Percentiles rank a stretch among this genome's conserved stretches.
Evolutionary conservation across 2,113 vertebrate species (phyloP).

Genomic region (Butastur rufipennis): DNA sequence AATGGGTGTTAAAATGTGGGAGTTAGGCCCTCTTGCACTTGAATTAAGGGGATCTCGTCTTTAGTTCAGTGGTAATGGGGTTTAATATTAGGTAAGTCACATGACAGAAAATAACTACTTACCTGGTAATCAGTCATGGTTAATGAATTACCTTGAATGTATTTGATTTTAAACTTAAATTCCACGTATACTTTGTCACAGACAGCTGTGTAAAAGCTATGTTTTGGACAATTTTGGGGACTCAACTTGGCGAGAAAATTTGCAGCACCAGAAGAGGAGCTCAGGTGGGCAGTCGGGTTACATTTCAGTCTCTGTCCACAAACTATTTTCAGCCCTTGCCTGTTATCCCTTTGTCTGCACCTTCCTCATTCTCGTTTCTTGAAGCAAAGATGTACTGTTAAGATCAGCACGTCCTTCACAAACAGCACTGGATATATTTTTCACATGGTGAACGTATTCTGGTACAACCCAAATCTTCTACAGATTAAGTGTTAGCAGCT

Average conservation of each 20-base stretch:
- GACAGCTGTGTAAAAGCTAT: background rate
- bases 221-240: background rate
- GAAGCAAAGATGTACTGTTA: background rate
- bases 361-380: fast-evolving
- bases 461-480: background rate
- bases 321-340: background rate
- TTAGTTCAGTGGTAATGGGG: background rate
- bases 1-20: background rate
- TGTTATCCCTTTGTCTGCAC: background rate
- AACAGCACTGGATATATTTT: background rate
- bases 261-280: background rate
- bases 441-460: background rate
- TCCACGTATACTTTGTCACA: background rate
- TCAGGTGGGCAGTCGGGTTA: background rate
- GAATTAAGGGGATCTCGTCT: background rate
- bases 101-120: background rate
- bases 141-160: background rate
- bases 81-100: background rate
- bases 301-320: background rate
- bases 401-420: background rate
- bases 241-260: background rate
- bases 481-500: background rate
- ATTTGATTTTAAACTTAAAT: background rate
- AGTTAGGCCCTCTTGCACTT: background rate
- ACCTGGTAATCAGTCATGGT: background rate